phyloP scores from a whole-genome alignment of 2,113 vertebrate species.

The Callopanchax toddi region DNA sequence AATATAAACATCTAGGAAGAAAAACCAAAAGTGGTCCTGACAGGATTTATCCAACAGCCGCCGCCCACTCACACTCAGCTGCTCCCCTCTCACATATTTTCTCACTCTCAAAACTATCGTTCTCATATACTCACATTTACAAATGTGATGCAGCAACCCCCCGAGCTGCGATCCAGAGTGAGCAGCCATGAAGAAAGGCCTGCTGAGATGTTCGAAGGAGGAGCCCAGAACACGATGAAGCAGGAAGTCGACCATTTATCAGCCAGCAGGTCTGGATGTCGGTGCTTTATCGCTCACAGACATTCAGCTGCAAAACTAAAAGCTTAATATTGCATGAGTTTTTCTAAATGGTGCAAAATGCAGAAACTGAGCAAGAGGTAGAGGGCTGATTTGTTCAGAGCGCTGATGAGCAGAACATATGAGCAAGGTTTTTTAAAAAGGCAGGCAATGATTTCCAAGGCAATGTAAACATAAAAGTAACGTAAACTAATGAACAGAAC shows the following conservation, averaged over 20 bases:
- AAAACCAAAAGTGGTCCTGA: constrained; percentile 58
- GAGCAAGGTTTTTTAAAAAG: neutral
- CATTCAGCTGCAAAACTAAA: neutral
- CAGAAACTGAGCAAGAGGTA: neutral
- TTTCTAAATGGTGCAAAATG: neutral
- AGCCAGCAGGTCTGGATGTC: neutral
- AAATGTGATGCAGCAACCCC: constrained; percentile 53
- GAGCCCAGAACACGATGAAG: neutral
- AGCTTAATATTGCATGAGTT: too few species aligned
- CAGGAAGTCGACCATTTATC: constrained; percentile 2
- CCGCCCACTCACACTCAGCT: constrained; percentile 59
- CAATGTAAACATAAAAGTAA: neutral
- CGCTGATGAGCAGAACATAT: neutral
- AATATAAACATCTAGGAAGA: constrained; percentile 46
- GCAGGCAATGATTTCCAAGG: too few species aligned
- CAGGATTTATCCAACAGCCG: constrained; percentile 69
- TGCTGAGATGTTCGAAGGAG: constrained; percentile 34
- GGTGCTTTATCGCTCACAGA: neutral
- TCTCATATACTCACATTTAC: constrained; percentile 47
- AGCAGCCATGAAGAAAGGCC: constrained; percentile 36
- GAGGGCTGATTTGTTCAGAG: neutral
- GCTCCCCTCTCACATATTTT: constrained; percentile 43
- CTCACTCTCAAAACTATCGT: constrained; percentile 31
- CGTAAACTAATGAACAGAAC: neutral
- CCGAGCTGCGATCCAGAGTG: constrained; percentile 43